Conservation (phyloP, 1,140 invertebrate genomes). For the Cyclargus thomasi region DNA sequence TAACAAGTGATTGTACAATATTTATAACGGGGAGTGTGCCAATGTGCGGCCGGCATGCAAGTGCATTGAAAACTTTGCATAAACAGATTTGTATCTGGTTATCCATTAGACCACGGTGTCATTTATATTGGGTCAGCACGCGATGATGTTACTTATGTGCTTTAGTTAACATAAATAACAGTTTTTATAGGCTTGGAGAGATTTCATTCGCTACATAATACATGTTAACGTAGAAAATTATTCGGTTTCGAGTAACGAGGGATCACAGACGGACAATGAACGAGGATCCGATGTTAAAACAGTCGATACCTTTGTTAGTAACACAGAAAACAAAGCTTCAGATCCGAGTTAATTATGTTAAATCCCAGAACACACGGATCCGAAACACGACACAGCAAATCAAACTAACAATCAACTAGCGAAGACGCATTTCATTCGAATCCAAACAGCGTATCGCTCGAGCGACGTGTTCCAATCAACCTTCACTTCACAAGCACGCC, state of each 20-base stretch:
- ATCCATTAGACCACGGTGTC: conserved; percentile 47
- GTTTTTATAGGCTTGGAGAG: conserved; percentile 8
- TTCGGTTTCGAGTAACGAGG: too few species aligned
- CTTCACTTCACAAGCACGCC: conserved; percentile 54
- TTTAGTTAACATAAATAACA: conserved; percentile 16
- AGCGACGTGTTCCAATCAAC: conserved; percentile 67
- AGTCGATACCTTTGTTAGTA: neutral
- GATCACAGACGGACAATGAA: neutral
- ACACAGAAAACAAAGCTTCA: neutral
- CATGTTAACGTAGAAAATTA: neutral
- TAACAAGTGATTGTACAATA: conserved; percentile 22
- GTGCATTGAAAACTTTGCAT: conserved; percentile 61
- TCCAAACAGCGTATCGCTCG: conserved; percentile 51
- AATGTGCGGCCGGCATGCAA: conserved; percentile 46
- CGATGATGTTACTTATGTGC: conserved; percentile 28
- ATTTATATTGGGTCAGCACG: conserved; percentile 45
- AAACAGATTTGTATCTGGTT: conserved; percentile 58
- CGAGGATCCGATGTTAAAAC: neutral
- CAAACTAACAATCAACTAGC: conserved; percentile 29
- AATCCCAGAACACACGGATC: conserved; percentile 5
- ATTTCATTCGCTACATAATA: neutral
- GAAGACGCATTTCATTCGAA: conserved; percentile 39
- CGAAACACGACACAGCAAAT: conserved; percentile 20
- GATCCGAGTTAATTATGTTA: conserved; percentile 6
- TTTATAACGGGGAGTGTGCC: conserved; percentile 19